Base-by-base conservation (phyloP, 2,797 vertebrate genomes). In the Brachyrhaphis roseni region DNA sequence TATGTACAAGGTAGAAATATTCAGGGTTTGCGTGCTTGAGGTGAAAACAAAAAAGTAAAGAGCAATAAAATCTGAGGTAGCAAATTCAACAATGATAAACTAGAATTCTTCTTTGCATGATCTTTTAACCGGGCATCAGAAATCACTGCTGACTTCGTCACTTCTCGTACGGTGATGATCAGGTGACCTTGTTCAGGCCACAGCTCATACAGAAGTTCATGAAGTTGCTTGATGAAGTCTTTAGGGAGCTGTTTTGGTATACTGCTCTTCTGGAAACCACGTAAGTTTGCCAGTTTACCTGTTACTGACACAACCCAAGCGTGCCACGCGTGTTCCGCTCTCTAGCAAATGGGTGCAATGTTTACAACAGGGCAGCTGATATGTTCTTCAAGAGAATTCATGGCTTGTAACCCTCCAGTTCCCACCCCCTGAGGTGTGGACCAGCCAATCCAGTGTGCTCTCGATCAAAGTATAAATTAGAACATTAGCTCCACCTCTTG, bases 11-110 rank as follows among this genome's bases (percentile, higher is more conserved):
- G 82, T 90, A 55, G 84, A 90, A 91, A 87, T 82, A 84, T 89
- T 92, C 74, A 68, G 82, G 88, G 82, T 77, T 53, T 28, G 77
- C 43, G 84, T 78, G 86, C 78, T 89, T 57, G 36, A 83, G 79
- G 80, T 78, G 75, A 84, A 78, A 81, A 45, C 39, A 71, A 71
- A 71, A 71, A 77, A 28, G 53, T 59, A 85, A 84, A 78, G 86
- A 92, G 84, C 74, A 68, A 89, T 91, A 81, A 91, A 91, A 88
- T 93, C 90, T 94, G 94, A 95, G 94, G 94, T 95, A 95, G 94
- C 89, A 93, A 93, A 91, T 93, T 88, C 80, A 92, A 87, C 90
- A 82, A 82, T 71, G 83, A 88, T 81, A 73, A 80, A 85, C 71
- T 51, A 62, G 43, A 86, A 82, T 79, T 75, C 83, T 76, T 75